Conservation (phyloP, 1,140 invertebrate genomes). For the Halesus radiatus region DNA sequence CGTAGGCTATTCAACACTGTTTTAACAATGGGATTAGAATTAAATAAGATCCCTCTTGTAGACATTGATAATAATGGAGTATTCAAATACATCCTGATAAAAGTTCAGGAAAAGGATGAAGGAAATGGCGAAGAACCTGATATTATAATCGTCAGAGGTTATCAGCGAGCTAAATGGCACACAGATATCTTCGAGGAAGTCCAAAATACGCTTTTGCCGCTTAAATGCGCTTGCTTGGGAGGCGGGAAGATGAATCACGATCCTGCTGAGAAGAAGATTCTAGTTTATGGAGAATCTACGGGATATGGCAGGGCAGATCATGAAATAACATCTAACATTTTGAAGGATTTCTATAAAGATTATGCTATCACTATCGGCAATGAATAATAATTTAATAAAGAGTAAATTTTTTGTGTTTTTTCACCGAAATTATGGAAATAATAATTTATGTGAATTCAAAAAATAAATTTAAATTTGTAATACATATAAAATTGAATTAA, state of each 20-base stretch:
- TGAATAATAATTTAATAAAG: slow-evolving; percentile 65
- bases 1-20: slow-evolving; percentile 8
- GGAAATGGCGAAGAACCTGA: slow-evolving; percentile 60
- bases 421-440: too few relatives aligned
- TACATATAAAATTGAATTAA: too few relatives aligned
- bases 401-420: too few relatives aligned
- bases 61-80: slow-evolving; percentile 86
- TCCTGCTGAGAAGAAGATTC: slow-evolving; percentile 77
- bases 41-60: slow-evolving; percentile 75
- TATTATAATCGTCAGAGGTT: slow-evolving; percentile 83
- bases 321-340: slow-evolving; percentile 77
- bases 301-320: slow-evolving; percentile 91
- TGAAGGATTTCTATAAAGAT: slow-evolving; percentile 81
- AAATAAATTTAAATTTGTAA: too few relatives aligned
- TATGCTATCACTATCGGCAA: slow-evolving; percentile 85
- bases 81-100: slow-evolving; percentile 91
- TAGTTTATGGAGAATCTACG: slow-evolving; percentile 91
- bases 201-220: slow-evolving; percentile 58
- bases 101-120: slow-evolving; percentile 69
- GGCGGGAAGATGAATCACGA: slow-evolving; percentile 90
- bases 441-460: too few relatives aligned
- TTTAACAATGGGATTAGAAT: slow-evolving; percentile 27
- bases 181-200: slow-evolving; percentile 69
- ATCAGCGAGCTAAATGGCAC: slow-evolving; percentile 79
- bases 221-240: slow-evolving; percentile 83